Conservation (phyloP, 2,888 invertebrate species). For the Oithona nana region DNA sequence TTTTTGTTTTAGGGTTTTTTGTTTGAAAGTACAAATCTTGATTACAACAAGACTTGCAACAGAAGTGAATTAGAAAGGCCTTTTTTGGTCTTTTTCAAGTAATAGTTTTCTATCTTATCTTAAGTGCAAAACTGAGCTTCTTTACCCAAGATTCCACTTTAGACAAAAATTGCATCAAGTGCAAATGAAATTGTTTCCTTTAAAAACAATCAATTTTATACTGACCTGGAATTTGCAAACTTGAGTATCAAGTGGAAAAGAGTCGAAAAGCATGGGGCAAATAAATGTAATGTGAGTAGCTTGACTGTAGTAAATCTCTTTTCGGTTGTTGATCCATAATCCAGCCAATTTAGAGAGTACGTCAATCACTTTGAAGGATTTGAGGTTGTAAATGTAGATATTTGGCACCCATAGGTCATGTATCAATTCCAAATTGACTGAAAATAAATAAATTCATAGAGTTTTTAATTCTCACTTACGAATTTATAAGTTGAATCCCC, state of each 20-base stretch:
- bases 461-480: no score
- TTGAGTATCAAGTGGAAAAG: slow-evolving; percentile 12
- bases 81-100: neutral
- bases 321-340: slow-evolving; percentile 7
- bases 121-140: neutral
- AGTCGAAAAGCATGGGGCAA: slow-evolving; percentile 14
- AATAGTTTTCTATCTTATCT: neutral
- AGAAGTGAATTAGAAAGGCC: neutral
- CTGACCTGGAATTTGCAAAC: slow-evolving; percentile 6
- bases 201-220: neutral
- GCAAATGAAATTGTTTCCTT: neutral
- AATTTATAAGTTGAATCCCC: no score
- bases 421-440: slow-evolving; percentile 9
- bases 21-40: neutral
- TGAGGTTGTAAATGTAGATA: slow-evolving; percentile 14
- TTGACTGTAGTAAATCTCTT: slow-evolving; percentile 11
- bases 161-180: neutral
- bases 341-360: slow-evolving; percentile 6
- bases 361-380: slow-evolving; percentile 13
- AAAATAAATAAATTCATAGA: no score
- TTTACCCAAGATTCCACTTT: neutral
- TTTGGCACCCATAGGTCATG: slow-evolving; percentile 14
- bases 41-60: neutral
- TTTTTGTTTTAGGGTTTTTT: neutral
- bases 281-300: slow-evolving; percentile 15